Base-by-base conservation (phyloP, 2,113 vertebrate species). In the Hemiprocne comata region DNA sequence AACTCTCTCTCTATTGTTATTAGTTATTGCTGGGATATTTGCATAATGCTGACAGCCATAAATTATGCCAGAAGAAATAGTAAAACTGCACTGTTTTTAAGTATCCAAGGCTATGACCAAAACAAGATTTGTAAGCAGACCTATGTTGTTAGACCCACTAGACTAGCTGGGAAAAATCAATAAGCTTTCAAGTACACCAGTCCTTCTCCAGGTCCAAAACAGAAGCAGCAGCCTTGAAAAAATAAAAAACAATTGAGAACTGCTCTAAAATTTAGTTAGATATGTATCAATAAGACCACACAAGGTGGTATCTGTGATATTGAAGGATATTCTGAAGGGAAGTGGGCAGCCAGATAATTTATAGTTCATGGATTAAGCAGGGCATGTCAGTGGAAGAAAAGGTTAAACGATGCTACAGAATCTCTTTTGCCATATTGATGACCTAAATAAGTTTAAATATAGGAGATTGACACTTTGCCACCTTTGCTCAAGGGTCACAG, bases 161-260 rank as follows among this genome's bases (percentile, higher is more conserved):
- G 34, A 42, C 36, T 33, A 51, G 50, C 50, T 89, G 85, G 58
- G 57, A 85, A 94, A 89, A 94, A 82, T 85, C 87, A 93, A 12
- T 95, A 60, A 78, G 53, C 26, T 87, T 89, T 67, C 57, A 71
- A 84, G 29, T 42, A 38, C 44, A 38, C 33, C 21, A 42, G 61
- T 74, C 29, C 38, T 86, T 80, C 51, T 46, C 19, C 17, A 67
- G 17, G 34, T 60, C 40, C 84, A 77, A 92, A 92, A 92, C 18
- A 94, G 51, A 94, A 91, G 24, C 48, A 89, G 48, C 57, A 82
- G n/a, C 57, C 34, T 89, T 57, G 34, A 64, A 77, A 93, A 95
- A 94, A 78, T 18, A 46, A 71, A 87, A 82, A 26, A 1, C 3
- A 2, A 42, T 19, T 71, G 53, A 64, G 61, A 85, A 89, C 31